Evolutionary conservation across 2,888 invertebrate genomes (phyloP).

Genomic region (Notodonta ziczac): DNA sequence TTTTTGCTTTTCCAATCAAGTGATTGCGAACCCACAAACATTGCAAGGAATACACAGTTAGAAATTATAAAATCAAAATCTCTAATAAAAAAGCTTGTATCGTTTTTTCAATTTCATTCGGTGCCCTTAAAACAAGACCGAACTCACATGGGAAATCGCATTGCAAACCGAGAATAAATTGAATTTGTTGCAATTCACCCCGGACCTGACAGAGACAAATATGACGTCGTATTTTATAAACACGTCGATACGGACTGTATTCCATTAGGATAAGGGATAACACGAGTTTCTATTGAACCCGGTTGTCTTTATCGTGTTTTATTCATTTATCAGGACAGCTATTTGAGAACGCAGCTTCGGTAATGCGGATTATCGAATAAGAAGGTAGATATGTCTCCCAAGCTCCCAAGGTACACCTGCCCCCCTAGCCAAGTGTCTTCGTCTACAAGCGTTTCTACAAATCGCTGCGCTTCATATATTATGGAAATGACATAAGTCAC

Average conservation of each 20-base stretch:
- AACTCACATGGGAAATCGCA: conserved; percentile 71
- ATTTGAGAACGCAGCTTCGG: not conserved
- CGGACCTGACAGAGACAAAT: conserved; percentile 58
- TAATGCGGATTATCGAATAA: not conserved
- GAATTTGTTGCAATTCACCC: conserved; percentile 56
- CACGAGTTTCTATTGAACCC: not conserved
- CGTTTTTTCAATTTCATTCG: conserved; percentile 44
- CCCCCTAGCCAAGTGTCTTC: too few species aligned
- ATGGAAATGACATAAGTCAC: too few species aligned
- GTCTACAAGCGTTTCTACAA: too few species aligned
- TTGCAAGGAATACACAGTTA: conserved; percentile 25
- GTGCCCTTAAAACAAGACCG: conserved; percentile 52
- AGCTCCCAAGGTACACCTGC: not conserved
- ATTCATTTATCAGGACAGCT: not conserved
- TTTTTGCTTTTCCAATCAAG: not conserved
- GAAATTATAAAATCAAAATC: conserved; percentile 34
- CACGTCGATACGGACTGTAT: conserved; percentile 17
- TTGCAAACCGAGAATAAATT: conserved; percentile 68
- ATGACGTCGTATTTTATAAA: conserved; percentile 46
- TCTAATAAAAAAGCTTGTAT: conserved; percentile 23
- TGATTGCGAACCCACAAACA: conserved; percentile 2
- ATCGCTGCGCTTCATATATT: too few species aligned
- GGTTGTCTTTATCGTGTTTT: not conserved
- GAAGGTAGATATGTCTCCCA: not conserved
- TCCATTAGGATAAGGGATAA: conserved; percentile 13